Evolutionary conservation across 2,888 invertebrate genomes (phyloP), one percentile per base, ranked within the genome.

Genomic region (Agriopis leucophaearia): DNA sequence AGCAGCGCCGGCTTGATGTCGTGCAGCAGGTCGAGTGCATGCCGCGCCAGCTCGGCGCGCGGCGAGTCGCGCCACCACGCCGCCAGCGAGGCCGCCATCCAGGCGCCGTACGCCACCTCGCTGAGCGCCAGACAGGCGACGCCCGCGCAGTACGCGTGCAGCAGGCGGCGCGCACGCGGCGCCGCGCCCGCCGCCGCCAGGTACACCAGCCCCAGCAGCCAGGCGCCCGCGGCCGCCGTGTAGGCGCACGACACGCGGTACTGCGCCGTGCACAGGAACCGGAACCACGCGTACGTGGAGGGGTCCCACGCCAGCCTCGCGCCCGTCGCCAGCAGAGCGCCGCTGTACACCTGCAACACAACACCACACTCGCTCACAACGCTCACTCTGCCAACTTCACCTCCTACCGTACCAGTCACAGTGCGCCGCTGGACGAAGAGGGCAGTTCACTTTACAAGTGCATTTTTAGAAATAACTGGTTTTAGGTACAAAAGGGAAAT

Each of bases 231-330:
- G 27, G 82, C 88, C 71, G 91, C 84, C 85, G 91, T 89, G 87
- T 90, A 93, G 38, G 84, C 92, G 69, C 88, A 84, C 47, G 91
- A 90, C 72, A 84, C 93, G 84, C 89, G 91, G 89, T 93, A 93
- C 90, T 93, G 93, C 85, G 89, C 85, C 75, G 75, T 89, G 85
- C 91, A 91, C 86, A 93, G 86, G 88, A 89, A 93, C 45, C 93
- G 87, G 88, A 93, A 92, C 93, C 92, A 92, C 78, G 91, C 81
- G 90, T 92, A 93, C 44, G 93, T 93, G 89, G 90, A 90, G 68
- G 93, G 93, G 87, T 93, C 93, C 93, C 93, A 93, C 77, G 92
- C 89, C 78, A 93, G 90, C 79, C 93, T 90, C 85, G 92, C 93
- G 82, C 92, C 92, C 79, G 93, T 94, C 81, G 92, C 88, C 84